phyloP scores from a whole-genome alignment of 2,888 invertebrate species.

The Molorchus minor region DNA sequence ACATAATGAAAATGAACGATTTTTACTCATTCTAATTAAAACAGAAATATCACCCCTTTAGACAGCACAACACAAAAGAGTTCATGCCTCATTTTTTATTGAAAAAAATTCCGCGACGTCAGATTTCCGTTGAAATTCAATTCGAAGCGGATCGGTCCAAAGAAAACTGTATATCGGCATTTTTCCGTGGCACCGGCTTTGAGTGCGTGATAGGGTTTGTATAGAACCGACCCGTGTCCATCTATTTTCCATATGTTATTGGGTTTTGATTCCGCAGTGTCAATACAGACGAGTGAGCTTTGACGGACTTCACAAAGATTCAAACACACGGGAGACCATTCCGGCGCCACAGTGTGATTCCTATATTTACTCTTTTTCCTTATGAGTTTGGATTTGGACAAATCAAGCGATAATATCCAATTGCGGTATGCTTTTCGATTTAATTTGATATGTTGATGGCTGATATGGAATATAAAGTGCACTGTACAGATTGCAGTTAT shows the following conservation, averaged over 20 bases:
- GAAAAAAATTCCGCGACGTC: constrained; percentile 13
- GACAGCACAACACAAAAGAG: constrained; percentile 1
- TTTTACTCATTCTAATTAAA: too few species aligned
- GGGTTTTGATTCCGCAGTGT: constrained; percentile 60
- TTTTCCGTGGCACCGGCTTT: constrained; percentile 49
- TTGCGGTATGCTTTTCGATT: neutral
- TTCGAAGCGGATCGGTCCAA: constrained; percentile 14
- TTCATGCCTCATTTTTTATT: constrained; percentile 13
- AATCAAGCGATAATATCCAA: neutral
- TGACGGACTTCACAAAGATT: constrained; percentile 54
- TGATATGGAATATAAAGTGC: neutral
- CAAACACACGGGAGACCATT: constrained; percentile 50
- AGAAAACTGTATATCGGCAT: constrained; percentile 31
- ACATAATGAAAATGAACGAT: too few species aligned
- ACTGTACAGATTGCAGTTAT: neutral
- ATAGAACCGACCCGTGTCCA: constrained; percentile 55
- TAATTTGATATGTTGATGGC: neutral
- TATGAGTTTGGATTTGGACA: constrained; percentile 8
- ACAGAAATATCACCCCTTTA: too few species aligned
- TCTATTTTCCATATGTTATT: constrained; percentile 63
- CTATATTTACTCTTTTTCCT: constrained; percentile 31
- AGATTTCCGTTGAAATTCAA: constrained; percentile 21
- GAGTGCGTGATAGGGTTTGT: constrained; percentile 54
- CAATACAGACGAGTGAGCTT: constrained; percentile 55
- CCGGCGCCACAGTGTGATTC: constrained; percentile 50